Conservation (phyloP, 2,888 invertebrate species). For the Pherbina coryleti region DNA sequence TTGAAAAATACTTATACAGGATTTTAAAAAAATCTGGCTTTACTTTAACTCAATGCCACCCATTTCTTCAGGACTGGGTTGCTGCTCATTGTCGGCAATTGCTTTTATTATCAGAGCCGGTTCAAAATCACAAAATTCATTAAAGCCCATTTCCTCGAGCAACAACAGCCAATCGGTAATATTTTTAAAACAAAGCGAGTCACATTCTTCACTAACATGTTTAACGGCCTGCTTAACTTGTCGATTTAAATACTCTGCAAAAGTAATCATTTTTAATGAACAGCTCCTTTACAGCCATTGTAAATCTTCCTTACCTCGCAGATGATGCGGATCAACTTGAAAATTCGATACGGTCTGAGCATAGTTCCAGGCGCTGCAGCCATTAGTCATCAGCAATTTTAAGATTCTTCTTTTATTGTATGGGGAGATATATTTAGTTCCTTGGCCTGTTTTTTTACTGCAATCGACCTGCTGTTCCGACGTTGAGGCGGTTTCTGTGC, state of each 20-base stretch:
- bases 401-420: conserved; percentile 40
- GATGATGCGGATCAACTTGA: conserved; percentile 9
- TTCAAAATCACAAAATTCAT: conserved; percentile 56
- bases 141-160: conserved; percentile 49
- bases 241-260: conserved; percentile 56
- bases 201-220: conserved; percentile 57
- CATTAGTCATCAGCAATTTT: conserved; percentile 27
- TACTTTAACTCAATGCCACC: conserved; percentile 48
- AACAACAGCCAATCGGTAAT: conserved; percentile 60
- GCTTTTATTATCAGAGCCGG: conserved; percentile 57
- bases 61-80: conserved; percentile 36
- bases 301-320: conserved; percentile 11
- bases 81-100: conserved; percentile 46
- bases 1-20: background rate
- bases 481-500: background rate
- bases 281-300: background rate
- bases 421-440: background rate
- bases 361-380: conserved; percentile 30
- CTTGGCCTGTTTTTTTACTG: background rate
- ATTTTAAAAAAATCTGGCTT: background rate
- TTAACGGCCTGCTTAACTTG: conserved; percentile 50
- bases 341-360: conserved; percentile 12
- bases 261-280: background rate
- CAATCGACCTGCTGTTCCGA: background rate
- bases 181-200: conserved; percentile 57